A percentile compares a stretch with the other conserved stretches of the same genome.
Evolutionary conservation across 2,113 vertebrate species (phyloP).

Genomic region (Xiphorhynchus elegans): DNA sequence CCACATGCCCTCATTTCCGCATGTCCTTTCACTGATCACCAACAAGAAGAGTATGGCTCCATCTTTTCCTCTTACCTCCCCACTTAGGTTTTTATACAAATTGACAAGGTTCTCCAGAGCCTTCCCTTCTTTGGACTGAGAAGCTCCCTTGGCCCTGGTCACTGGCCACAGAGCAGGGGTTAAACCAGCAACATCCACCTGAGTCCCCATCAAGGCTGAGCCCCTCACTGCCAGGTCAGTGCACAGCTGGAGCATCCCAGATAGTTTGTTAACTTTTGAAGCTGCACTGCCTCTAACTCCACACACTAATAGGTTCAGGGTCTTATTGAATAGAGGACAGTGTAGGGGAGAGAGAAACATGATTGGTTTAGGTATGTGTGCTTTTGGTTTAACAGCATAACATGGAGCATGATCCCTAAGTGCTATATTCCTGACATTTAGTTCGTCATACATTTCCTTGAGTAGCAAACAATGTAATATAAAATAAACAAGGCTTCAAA

Average conservation of each 20-base stretch:
- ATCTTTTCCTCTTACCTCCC: not conserved
- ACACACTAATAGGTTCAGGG: no score
- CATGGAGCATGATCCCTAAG: fast-evolving
- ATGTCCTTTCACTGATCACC: not conserved
- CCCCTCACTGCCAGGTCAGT: fast-evolving
- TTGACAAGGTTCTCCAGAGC: not conserved
- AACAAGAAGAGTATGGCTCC: not conserved
- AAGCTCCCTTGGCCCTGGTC: fast-evolving
- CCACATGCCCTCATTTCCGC: not conserved
- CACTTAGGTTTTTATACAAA: not conserved
- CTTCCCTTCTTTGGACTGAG: not conserved
- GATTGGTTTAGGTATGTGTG: not conserved
- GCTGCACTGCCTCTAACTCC: not conserved
- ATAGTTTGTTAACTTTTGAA: not conserved
- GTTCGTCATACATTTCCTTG: not conserved
- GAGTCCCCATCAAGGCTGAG: fast-evolving
- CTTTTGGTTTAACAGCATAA: not conserved
- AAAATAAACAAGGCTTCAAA: not conserved
- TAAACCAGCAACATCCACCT: not conserved
- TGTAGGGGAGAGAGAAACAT: not conserved
- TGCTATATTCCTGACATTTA: not conserved
- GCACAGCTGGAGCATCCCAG: not conserved
- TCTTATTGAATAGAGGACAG: not conserved
- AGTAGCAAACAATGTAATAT: not conserved
- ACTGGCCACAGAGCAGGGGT: fast-evolving